Conservation (phyloP, 2,113 vertebrate species). For the Eurystomus gularis region DNA sequence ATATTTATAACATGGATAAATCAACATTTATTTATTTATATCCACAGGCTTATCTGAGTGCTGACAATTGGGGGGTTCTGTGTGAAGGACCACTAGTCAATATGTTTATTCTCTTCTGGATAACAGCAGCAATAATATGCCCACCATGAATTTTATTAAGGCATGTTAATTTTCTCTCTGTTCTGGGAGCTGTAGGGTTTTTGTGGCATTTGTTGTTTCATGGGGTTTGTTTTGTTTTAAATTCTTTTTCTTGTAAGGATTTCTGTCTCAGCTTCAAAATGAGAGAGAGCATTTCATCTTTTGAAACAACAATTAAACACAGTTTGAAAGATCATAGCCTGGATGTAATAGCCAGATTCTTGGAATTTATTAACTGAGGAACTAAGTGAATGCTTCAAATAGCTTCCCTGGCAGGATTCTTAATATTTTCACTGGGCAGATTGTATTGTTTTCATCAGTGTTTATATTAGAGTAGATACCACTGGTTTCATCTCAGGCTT, state of each 20-base stretch:
- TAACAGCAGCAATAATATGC: background rate
- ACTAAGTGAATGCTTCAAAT: constrained; percentile 13
- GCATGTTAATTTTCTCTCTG: background rate
- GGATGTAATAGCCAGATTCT: background rate
- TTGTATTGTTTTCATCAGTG: background rate
- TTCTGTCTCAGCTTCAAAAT: background rate
- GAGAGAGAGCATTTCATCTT: background rate
- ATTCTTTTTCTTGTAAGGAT: background rate
- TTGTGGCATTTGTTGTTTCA: background rate
- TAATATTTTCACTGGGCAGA: background rate
- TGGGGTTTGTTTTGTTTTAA: background rate
- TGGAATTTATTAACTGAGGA: constrained; percentile 31
- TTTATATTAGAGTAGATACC: background rate
- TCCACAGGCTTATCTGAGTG: background rate
- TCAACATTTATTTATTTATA: background rate
- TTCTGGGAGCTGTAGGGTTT: background rate
- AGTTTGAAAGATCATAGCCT: constrained; percentile 9
- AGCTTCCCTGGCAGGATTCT: background rate
- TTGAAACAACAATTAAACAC: background rate
- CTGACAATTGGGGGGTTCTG: background rate
- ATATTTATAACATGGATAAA: background rate
- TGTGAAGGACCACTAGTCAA: background rate
- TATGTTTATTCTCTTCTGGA: background rate
- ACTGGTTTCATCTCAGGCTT: background rate
- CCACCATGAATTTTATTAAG: background rate